A percentile compares a stretch with the other conserved stretches of the same genome.
Evolutionary conservation across 2,113 vertebrate species (phyloP).

Genomic region (Neodon shergylaensis): DNA sequence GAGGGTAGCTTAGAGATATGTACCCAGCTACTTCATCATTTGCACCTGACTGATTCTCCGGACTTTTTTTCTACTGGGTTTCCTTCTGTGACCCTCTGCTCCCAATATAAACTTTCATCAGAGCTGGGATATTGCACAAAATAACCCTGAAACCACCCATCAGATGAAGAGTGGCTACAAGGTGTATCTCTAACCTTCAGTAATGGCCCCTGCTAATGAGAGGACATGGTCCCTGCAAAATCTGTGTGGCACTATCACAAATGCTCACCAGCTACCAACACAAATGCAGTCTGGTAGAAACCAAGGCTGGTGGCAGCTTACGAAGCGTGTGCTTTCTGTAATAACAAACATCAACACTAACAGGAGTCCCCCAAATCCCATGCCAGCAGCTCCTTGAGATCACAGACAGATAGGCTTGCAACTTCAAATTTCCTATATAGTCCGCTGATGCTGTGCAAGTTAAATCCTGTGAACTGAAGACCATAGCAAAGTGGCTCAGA

Average conservation of each 20-base stretch:
- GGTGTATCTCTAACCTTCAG: conserved; percentile 62
- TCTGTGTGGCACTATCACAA: conserved; percentile 69
- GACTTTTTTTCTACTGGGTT: conserved; percentile 44
- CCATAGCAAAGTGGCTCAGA: conserved; percentile 36
- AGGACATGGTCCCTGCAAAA: conserved; percentile 27
- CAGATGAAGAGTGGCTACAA: conserved; percentile 60
- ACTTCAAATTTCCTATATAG: conserved; percentile 74
- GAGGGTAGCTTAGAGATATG: background rate
- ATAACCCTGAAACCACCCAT: conserved; percentile 56
- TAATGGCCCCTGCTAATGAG: conserved; percentile 61
- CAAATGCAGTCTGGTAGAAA: conserved; percentile 54
- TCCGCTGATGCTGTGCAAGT: conserved; percentile 69
- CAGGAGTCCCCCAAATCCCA: conserved; percentile 74
- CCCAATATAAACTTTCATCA: conserved; percentile 69
- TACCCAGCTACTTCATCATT: conserved; percentile 56
- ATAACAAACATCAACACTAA: conserved; percentile 57
- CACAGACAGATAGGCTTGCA: conserved; percentile 70
- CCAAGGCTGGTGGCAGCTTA: background rate
- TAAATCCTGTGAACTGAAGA: conserved; percentile 71
- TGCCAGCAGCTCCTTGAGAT: conserved; percentile 68
- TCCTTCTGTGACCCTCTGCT: conserved; percentile 59
- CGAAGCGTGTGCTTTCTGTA: conserved; percentile 46
- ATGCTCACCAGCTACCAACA: conserved; percentile 46
- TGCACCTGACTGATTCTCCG: conserved; percentile 67
- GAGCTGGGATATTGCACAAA: conserved; percentile 52